phyloP scores from a whole-genome alignment of 2,888 invertebrate species.

The Diaprepes abbreviatus region DNA sequence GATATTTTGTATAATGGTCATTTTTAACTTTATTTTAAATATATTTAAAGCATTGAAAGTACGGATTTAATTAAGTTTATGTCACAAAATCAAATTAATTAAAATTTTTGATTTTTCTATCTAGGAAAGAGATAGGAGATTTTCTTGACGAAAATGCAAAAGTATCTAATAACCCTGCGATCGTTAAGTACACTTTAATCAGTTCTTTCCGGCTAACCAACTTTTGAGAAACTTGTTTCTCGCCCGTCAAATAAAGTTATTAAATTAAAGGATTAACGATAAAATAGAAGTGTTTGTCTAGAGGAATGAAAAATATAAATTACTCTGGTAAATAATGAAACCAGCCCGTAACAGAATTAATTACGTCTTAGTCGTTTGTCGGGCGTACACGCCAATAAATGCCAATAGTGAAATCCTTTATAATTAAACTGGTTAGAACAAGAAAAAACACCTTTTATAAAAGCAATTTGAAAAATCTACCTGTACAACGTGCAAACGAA shows the following conservation, averaged over 20 bases:
- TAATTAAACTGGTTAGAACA: slow-evolving; percentile 18
- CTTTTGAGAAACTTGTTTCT: too few relatives aligned
- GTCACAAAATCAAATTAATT: too few relatives aligned
- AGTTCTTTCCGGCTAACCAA: too few relatives aligned
- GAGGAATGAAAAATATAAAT: neutral
- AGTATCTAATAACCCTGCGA: too few relatives aligned
- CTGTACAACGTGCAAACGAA: slow-evolving; percentile 8
- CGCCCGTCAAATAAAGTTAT: neutral
- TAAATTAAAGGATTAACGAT: neutral
- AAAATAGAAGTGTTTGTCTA: neutral
- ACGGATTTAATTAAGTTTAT: too few relatives aligned
- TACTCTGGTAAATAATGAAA: neutral
- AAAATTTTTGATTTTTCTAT: too few relatives aligned
- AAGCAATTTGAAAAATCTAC: slow-evolving; percentile 17
- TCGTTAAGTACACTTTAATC: too few relatives aligned
- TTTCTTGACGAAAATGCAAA: too few relatives aligned
- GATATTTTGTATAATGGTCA: too few relatives aligned
- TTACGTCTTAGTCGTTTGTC: neutral
- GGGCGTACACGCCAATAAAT: slow-evolving; percentile 1
- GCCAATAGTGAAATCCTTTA: neutral
- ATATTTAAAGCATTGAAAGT: too few relatives aligned
- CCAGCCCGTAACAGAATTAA: neutral
- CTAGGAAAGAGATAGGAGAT: too few relatives aligned
- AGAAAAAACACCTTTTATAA: slow-evolving; percentile 11
- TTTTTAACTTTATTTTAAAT: too few relatives aligned